phyloP scores from a whole-genome alignment of 92 coral and sea anemone genomes.

The Muricea muricata region DNA sequence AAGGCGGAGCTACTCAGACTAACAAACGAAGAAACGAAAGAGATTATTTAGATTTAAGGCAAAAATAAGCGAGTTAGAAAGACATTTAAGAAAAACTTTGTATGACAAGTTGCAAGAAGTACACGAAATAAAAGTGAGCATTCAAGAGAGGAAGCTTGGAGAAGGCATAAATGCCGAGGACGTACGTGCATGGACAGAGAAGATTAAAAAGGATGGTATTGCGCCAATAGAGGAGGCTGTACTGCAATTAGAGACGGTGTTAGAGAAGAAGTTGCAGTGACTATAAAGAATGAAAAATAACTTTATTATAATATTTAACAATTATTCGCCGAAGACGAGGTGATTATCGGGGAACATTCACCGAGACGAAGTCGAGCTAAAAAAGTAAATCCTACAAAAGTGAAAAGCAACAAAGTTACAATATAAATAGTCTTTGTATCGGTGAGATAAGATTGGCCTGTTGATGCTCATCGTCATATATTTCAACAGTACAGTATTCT shows the following conservation, averaged over 20 bases:
- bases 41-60: neutral
- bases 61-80: constrained; percentile 22
- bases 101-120: constrained; percentile 18
- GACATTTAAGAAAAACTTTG: constrained; percentile 34
- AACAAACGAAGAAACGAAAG: neutral
- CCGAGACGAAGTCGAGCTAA: neutral
- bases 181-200: constrained; percentile 35
- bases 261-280: neutral
- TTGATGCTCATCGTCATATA: too few species aligned
- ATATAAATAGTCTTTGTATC: too few species aligned
- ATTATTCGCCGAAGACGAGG: too few species aligned
- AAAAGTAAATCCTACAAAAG: neutral
- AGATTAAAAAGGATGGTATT: neutral
- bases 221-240: constrained; percentile 1
- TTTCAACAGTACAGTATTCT: too few species aligned
- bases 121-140: constrained; percentile 21
- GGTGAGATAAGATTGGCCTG: too few species aligned
- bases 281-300: neutral
- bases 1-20: too few species aligned
- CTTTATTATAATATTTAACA: too few species aligned
- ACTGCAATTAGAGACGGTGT: neutral
- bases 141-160: constrained; percentile 46
- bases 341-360: too few species aligned
- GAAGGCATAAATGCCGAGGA: constrained; percentile 20
- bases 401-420: neutral